Evolutionary conservation across 2,797 vertebrate species (phyloP), one percentile per base, ranked within the genome.

Genomic region (Acestrorhynchus altus): DNA sequence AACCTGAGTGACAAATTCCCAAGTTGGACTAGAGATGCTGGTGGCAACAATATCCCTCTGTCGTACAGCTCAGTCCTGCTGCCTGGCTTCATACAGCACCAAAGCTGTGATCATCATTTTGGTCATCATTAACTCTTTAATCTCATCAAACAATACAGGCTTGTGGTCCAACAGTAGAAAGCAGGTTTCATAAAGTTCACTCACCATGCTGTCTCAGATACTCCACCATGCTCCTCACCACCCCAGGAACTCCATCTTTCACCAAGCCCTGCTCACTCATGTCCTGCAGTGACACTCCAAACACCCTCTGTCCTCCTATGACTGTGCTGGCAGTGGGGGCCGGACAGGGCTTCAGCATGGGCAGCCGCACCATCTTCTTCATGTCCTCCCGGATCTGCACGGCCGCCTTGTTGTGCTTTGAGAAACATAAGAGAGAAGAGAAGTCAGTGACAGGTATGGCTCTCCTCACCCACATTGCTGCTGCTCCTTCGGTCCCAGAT

Each of bases 381-480:
- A 98, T 93, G 88, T 97, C 96, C 88, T 97, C 95, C 85, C 93
- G 96, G 77, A 98, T 92, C 86, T 89, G 93, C 81, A 94, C 94
- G 0, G 95, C 90, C 0, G 95, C 85, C 86, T 93, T 95, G 89
- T 92, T 95, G 92, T 96, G 96, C 96, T 98, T 94, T 76, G 92
- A 87, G 81, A 82, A 91, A 68, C 85, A 85, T 8, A 91, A 81
- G 74, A 90, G 88, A 86, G 88, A 85, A 72, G 57, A 88, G 72
- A 85, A 90, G 77, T 94, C 88, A 89, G 84, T 82, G 77, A 85
- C 65, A 2, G 86, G 83, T n/a, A 90, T 86, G 65, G 49, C 57
- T 68, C 28, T 42, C 11, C 59, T 71, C 12, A 54, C 16, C 76
- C 78, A 72, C 82, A 83, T 84, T 60, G 5, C 64, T 9, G 22